Evolutionary conservation across 2,797 vertebrate genomes (phyloP), one percentile per base, ranked within the genome.

Genomic region (Tolypeutes matacus): DNA sequence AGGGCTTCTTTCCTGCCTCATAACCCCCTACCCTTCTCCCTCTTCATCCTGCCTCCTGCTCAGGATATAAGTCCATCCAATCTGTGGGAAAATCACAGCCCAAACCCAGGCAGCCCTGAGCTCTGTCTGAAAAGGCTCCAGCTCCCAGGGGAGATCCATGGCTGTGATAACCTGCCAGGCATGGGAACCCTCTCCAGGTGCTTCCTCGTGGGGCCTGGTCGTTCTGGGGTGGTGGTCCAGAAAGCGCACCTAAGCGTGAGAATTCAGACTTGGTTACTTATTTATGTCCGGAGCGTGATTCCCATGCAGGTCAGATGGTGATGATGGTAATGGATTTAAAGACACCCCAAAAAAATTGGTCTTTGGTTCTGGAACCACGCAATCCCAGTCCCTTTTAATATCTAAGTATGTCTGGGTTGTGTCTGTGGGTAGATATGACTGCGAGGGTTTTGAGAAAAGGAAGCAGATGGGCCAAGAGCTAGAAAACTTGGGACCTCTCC

Each of bases 1-100:
- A 17, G 36, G 49, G 18, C 4, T 46, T 23, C 36, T 53, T 56
- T 15, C 46, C 67, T 91, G 21, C 60, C 75, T 95, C 65, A 8
- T 12, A 20, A 14, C 7, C 67, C 69, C 62, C 70, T 34, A 53
- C 20, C 15, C 78, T 53, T 29, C 60, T 4, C 70, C 34, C 73
- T 64, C 67, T 25, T 90, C 62, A 39, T 31, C 75, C 91, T 72
- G n/a, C 60, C 81, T 53, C 62, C 78, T 0, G 5, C 72, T 89
- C 49, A 42, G 77, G 51, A 34, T 78, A 78, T 81, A 89, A 97
- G 95, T 70, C 58, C 34, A 73, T 49, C 27, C 64, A 93, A 94
- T 78, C 81, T 8, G 0, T 90, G 95, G 91, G 95, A 97, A 97
- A 96, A 92, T 94, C 89, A 65, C n/a, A 94, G 77, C 62, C 85